A percentile compares a stretch with the other conserved stretches of the same genome.
These are phyloP conservation scores for Aphaenogaster rudis DNA, from an alignment of 1,140 invertebrate genomes.

Conservation along the genomic window DNA sequence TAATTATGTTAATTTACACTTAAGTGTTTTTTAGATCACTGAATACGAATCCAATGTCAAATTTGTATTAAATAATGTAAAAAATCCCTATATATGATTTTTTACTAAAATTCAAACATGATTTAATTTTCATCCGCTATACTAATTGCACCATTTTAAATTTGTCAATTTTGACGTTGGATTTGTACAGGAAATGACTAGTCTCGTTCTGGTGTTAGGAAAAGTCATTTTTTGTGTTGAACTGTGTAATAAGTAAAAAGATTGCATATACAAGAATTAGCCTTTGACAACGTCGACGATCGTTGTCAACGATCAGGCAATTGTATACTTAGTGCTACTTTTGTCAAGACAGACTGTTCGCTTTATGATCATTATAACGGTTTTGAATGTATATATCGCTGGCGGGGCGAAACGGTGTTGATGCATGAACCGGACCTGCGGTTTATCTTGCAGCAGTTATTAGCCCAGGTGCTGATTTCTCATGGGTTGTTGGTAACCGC, in stretches of 20 bases:
- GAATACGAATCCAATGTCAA: too few relatives aligned
- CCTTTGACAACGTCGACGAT: not conserved
- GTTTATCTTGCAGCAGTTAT: slow-evolving; percentile 29
- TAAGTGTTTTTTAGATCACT: too few relatives aligned
- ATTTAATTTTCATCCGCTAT: too few relatives aligned
- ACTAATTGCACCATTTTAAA: too few relatives aligned
- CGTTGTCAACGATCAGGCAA: not conserved
- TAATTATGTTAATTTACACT: too few relatives aligned
- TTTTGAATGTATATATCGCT: not conserved
- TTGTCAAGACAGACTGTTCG: not conserved
- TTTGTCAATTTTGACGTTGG: too few relatives aligned
- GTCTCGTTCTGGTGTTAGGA: too few relatives aligned
- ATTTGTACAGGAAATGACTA: too few relatives aligned
- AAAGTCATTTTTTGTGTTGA: too few relatives aligned
- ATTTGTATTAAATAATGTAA: too few relatives aligned
- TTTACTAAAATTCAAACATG: too few relatives aligned
- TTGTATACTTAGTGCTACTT: not conserved
- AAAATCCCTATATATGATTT: too few relatives aligned
- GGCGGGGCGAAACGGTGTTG: not conserved
- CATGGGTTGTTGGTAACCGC: slow-evolving; percentile 35
- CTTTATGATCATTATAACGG: not conserved
- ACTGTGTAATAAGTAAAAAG: not conserved
- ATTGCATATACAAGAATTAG: not conserved
- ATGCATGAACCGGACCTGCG: slow-evolving; percentile 8
- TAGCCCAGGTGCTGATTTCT: slow-evolving; percentile 46